Conservation (phyloP, 2,113 vertebrate species). For the Sander vitreus region DNA sequence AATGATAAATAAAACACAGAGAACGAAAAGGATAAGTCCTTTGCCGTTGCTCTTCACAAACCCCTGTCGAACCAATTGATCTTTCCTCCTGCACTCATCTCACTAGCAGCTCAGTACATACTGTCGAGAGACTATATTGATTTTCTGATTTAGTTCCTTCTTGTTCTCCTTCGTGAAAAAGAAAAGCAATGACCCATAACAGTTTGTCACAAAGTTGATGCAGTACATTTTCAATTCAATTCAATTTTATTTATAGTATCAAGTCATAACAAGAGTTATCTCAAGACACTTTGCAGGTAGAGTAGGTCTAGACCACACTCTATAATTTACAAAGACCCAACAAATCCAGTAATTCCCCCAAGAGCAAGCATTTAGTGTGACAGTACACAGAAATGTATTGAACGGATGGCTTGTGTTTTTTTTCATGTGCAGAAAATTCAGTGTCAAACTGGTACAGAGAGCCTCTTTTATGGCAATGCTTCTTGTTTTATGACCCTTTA, state of each 20-base stretch:
- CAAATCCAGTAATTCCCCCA: too few species aligned
- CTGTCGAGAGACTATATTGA: not conserved
- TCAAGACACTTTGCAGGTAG: too few species aligned
- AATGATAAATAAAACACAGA: not conserved
- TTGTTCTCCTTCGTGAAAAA: not conserved
- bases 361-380: too few species aligned
- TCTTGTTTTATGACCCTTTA: slow-evolving; percentile 11
- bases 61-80: slow-evolving; percentile 1
- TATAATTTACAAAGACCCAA: too few species aligned
- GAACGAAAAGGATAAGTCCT: not conserved
- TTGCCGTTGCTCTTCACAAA: not conserved
- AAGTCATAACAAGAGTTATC: too few species aligned
- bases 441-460: not conserved
- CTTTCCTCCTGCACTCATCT: not conserved
- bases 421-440: not conserved
- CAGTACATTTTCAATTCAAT: not conserved
- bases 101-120: not conserved
- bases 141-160: slow-evolving; percentile 11
- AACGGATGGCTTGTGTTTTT: not conserved
- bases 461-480: not conserved
- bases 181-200: not conserved
- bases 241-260: too few species aligned
- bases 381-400: not conserved
- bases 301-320: too few species aligned
- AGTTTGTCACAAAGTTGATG: not conserved